Evolutionary conservation across 2,797 vertebrate species (phyloP).

Genomic region (Acanthis flammea): DNA sequence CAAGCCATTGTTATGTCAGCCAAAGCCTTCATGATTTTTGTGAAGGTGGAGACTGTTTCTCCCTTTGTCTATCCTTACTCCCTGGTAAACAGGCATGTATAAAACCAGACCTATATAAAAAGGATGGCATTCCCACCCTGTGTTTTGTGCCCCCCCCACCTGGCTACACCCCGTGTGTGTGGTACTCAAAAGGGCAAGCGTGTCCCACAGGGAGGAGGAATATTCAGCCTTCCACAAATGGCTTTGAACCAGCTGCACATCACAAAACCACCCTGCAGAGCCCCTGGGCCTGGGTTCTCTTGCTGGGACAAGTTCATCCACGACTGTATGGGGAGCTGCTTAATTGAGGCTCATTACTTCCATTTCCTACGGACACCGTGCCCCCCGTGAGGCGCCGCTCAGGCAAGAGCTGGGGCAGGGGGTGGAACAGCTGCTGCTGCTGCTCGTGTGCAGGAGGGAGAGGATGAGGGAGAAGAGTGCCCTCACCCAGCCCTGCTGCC

Average conservation of each 20-base stretch:
- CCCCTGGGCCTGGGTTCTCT: constrained; percentile 30
- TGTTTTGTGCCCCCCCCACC: background rate
- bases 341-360: constrained; percentile 55
- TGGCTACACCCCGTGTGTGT: background rate
- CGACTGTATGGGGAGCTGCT: constrained; percentile 7
- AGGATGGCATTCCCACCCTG: background rate
- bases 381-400: background rate
- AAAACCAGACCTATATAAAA: background rate
- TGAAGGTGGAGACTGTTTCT: background rate
- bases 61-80: background rate
- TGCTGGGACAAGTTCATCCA: constrained; percentile 60
- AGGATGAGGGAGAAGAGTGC: background rate
- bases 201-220: constrained; percentile 56
- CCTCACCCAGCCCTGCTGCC: background rate
- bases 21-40: background rate
- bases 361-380: constrained; percentile 31
- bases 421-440: background rate
- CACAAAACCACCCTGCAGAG: constrained; percentile 49
- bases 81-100: background rate
- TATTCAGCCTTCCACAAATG: background rate
- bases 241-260: constrained; percentile 60
- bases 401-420: constrained; percentile 7
- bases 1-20: background rate
- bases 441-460: background rate
- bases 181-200: constrained; percentile 43